Conservation (phyloP, 2,113 vertebrate genomes). For the Talpa occidentalis region DNA sequence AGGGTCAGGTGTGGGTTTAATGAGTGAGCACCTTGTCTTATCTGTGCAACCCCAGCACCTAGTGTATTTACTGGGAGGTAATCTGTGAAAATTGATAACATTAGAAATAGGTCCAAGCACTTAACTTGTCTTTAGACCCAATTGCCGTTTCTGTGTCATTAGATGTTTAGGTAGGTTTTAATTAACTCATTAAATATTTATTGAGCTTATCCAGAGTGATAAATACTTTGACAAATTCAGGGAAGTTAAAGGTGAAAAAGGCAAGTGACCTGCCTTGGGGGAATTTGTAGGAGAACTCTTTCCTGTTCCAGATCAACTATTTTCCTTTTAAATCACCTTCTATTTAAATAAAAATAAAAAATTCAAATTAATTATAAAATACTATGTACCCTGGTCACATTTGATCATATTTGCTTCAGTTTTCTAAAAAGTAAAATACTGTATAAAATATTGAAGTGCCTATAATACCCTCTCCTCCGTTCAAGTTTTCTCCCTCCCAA, state of each 20-base stretch:
- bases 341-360: background rate
- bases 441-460: background rate
- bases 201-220: background rate
- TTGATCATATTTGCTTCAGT: background rate
- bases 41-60: background rate
- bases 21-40: background rate
- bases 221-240: background rate
- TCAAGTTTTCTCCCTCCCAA: background rate
- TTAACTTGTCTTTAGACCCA: background rate
- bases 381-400: background rate
- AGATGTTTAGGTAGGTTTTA: background rate
- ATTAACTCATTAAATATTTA: background rate
- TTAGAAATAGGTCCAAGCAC: background rate
- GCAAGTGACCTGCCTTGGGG: background rate
- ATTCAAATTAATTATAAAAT: background rate
- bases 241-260: background rate
- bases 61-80: background rate
- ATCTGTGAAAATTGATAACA: background rate
- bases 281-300: background rate
- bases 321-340: conserved; percentile 1
- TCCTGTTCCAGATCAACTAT: background rate
- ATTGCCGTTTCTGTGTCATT: background rate
- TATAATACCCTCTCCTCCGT: background rate
- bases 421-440: background rate
- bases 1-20: background rate